Percentiles rank a stretch among this genome's conserved stretches.
These are phyloP conservation scores for Limnothrissa miodon DNA, from an alignment of 2,113 vertebrate genomes.

Conservation along the genomic window DNA sequence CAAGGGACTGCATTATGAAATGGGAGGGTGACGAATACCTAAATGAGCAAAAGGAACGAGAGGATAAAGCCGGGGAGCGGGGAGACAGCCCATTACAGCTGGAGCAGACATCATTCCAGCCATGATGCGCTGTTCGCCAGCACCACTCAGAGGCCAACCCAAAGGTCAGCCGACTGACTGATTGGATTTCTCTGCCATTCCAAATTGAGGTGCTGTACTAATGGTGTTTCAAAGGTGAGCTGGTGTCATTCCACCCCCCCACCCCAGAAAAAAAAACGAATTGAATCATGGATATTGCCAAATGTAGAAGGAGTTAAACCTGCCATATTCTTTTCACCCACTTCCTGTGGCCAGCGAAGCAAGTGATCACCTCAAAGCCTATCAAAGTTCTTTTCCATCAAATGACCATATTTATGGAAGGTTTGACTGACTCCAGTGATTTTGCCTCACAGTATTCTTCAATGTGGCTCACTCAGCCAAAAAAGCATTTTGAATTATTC, in stretches of 20 bases:
- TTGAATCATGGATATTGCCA: not conserved
- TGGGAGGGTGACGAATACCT: not conserved
- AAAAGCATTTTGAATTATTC: not conserved
- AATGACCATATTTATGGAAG: not conserved
- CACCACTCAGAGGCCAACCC: not conserved
- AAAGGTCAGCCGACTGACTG: not conserved
- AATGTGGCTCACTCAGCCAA: not conserved
- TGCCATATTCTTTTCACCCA: not conserved
- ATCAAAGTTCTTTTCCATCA: not conserved
- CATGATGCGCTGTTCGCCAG: not conserved
- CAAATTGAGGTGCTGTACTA: not conserved
- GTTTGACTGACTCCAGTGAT: not conserved
- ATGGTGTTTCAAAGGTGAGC: not conserved
- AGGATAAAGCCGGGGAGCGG: not conserved
- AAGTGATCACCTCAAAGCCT: not conserved
- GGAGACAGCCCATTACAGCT: not conserved
- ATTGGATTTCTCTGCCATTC: not conserved
- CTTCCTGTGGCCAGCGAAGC: not conserved
- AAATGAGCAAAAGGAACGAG: not conserved
- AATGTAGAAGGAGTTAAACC: not conserved
- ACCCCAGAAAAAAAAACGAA: not conserved
- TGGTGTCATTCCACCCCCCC: not conserved
- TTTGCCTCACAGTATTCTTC: not conserved
- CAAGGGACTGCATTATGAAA: not conserved
- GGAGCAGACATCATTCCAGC: not conserved